phyloP scores from a whole-genome alignment of 2,113 vertebrate genomes.

The Apodemus speciosus region DNA sequence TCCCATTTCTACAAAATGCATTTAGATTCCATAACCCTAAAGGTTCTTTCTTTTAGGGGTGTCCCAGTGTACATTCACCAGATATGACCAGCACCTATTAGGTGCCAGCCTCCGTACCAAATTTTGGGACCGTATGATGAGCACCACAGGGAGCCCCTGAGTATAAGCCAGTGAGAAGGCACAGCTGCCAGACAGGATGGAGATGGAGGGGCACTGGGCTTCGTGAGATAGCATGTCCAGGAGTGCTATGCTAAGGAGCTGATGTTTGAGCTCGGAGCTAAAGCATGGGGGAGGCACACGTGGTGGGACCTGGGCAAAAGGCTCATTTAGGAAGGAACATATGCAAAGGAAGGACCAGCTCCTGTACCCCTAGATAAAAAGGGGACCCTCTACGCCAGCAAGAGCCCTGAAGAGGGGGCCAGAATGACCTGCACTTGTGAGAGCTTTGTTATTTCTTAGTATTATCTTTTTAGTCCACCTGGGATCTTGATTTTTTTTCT shows the following conservation, averaged over 20 bases:
- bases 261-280: not conserved
- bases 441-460: not conserved
- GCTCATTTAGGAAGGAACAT: not conserved
- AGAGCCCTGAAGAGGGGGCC: not conserved
- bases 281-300: not conserved
- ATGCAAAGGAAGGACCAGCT: not conserved
- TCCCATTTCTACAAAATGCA: not conserved
- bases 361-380: not conserved
- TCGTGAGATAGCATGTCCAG: not conserved
- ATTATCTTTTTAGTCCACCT: not conserved
- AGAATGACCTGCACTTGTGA: not conserved
- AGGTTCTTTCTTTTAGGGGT: not conserved
- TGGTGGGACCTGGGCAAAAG: not conserved
- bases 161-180: not conserved
- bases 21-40: not conserved
- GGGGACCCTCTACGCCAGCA: not conserved
- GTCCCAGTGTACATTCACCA: not conserved
- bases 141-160: not conserved
- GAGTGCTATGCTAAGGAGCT: not conserved
- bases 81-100: not conserved
- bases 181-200: not conserved
- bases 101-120: not conserved
- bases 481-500: not conserved
- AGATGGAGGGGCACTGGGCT: not conserved
- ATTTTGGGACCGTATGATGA: not conserved